phyloP scores from a whole-genome alignment of 2,888 invertebrate genomes.

The Cosmia pyralina region DNA sequence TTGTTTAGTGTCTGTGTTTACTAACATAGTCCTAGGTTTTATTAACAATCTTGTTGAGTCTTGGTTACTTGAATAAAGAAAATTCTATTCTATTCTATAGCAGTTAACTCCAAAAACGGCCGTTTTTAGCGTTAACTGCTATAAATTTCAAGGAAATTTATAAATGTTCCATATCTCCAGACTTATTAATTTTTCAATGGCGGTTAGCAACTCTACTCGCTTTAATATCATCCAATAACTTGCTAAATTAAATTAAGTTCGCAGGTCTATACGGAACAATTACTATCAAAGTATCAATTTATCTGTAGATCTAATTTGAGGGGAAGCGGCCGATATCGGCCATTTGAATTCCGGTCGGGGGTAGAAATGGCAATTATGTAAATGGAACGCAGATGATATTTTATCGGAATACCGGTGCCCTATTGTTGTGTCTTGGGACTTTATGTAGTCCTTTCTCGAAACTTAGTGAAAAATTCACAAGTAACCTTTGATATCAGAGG shows the following conservation, averaged over 20 bases:
- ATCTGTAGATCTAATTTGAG: constrained; percentile 21
- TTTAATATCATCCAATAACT: constrained; percentile 30
- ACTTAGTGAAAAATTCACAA: constrained; percentile 22
- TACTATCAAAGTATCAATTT: constrained; percentile 51
- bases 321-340: constrained; percentile 40
- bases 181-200: too few species aligned
- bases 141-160: too few species aligned
- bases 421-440: constrained; percentile 36
- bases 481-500: constrained; percentile 20
- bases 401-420: constrained; percentile 47
- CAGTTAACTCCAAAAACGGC: too few species aligned
- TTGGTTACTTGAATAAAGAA: too few species aligned
- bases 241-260: constrained; percentile 41
- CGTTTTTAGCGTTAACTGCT: too few species aligned
- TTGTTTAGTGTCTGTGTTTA: too few species aligned
- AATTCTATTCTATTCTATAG: too few species aligned
- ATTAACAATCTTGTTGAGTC: too few species aligned
- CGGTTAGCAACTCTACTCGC: too few species aligned
- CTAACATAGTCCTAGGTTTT: too few species aligned
- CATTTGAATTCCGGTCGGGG: constrained; percentile 53
- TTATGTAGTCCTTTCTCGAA: constrained; percentile 21
- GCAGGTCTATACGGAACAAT: constrained; percentile 41
- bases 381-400: constrained; percentile 58
- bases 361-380: constrained; percentile 62
- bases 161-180: too few species aligned